Percentiles rank a stretch among this genome's conserved stretches.
Evolutionary conservation across 2,888 invertebrate species (phyloP).

Genomic region (Lumbricus terrestris): DNA sequence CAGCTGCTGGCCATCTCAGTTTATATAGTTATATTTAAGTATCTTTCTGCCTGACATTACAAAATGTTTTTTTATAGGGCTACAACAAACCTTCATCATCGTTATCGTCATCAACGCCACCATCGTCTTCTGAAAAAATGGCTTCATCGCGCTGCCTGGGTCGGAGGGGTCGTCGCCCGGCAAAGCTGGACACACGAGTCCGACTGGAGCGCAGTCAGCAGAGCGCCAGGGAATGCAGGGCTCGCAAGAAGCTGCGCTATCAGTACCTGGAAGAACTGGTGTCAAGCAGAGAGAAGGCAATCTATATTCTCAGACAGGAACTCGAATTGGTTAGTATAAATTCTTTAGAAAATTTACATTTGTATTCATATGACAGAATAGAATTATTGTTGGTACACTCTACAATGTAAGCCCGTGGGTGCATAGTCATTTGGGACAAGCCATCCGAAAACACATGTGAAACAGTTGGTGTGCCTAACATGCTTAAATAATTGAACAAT

Average conservation of each 20-base stretch:
- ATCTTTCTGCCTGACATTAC: not conserved
- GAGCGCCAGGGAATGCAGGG: conserved; percentile 94
- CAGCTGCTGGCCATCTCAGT: not conserved
- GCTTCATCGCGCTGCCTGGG: conserved; percentile 27
- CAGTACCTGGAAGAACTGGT: conserved; percentile 95
- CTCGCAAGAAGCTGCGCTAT: conserved; percentile 88
- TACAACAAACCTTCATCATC: not conserved
- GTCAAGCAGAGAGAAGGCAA: conserved; percentile 86
- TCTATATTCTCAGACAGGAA: conserved; percentile 81
- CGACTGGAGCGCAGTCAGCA: conserved; percentile 93
- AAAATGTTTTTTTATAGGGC: not conserved
- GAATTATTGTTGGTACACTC: not conserved
- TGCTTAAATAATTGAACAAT: too few species aligned
- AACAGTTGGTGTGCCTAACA: too few species aligned
- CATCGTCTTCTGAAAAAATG: conserved; percentile 21
- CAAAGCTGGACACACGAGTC: conserved; percentile 87
- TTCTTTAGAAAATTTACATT: not conserved
- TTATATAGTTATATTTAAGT: not conserved
- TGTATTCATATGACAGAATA: not conserved
- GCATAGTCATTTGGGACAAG: too few species aligned
- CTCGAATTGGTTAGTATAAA: conserved; percentile 77
- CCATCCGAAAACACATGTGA: too few species aligned
- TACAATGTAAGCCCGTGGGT: not conserved
- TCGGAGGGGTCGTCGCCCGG: conserved; percentile 75
- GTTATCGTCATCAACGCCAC: not conserved